Evolutionary conservation across 2,797 vertebrate species (phyloP).

Genomic region (Rhyacichthys aspro): DNA sequence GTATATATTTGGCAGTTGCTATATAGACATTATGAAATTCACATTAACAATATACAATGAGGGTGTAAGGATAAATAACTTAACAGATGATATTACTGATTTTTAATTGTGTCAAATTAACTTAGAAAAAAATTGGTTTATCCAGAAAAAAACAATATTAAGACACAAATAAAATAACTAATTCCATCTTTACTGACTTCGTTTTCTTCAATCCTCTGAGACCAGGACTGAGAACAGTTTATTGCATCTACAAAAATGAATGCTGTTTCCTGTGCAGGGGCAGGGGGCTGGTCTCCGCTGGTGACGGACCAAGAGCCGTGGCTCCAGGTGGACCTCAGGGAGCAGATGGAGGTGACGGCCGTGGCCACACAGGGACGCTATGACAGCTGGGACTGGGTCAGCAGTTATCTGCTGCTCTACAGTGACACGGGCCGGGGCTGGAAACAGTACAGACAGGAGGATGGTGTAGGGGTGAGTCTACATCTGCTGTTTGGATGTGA

Average conservation of each 20-base stretch:
- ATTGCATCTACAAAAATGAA: too few relatives aligned
- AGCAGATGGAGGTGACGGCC: conserved; percentile 90
- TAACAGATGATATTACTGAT: too few relatives aligned
- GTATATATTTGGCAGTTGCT: not conserved
- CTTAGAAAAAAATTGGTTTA: too few relatives aligned
- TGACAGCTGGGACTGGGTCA: conserved; percentile 95
- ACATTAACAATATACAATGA: not conserved
- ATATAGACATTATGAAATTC: not conserved
- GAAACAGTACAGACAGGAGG: conserved; percentile 91
- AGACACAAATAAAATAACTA: too few relatives aligned
- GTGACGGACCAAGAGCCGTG: conserved; percentile 88
- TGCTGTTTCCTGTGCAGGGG: conserved; percentile 75
- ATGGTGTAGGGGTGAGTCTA: conserved; percentile 87
- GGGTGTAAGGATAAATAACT: not conserved
- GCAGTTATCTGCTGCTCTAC: conserved; percentile 88
- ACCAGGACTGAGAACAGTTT: too few relatives aligned
- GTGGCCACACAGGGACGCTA: conserved; percentile 92
- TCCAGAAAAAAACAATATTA: too few relatives aligned
- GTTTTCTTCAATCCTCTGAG: too few relatives aligned
- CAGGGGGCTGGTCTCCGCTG: conserved; percentile 93
- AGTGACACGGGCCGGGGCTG: conserved; percentile 93
- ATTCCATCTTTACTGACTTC: too few relatives aligned
- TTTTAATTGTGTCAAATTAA: too few relatives aligned
- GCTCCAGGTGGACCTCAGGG: conserved; percentile 94
- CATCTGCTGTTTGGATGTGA: too few relatives aligned